Evolutionary conservation across 35 echinoderm and acorn worm genomes (phyloP).

Genomic region (Heliocidaris erythrogramma): DNA sequence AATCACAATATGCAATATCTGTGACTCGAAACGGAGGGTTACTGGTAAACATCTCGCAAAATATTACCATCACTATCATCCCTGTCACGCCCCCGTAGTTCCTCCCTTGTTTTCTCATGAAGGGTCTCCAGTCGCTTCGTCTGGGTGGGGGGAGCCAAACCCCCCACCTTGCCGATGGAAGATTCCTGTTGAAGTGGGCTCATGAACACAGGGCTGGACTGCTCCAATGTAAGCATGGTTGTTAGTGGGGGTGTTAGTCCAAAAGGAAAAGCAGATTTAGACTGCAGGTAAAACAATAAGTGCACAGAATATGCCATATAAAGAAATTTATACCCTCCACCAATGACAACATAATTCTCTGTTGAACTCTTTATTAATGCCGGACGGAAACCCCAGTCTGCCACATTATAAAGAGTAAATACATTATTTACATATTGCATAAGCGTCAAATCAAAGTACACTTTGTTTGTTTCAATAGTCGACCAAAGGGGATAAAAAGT

Average conservation of each 20-base stretch:
- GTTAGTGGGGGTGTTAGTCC: conserved; percentile 54
- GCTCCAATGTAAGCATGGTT: conserved; percentile 26
- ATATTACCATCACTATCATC: conserved; percentile 56
- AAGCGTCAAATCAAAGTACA: no score
- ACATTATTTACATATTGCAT: no score
- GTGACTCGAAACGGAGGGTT: background rate
- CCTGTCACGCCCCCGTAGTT: background rate
- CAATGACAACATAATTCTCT: background rate
- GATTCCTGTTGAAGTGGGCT: background rate
- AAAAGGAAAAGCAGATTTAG: conserved; percentile 51
- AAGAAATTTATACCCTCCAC: background rate
- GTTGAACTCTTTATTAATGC: no score
- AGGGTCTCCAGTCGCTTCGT: background rate
- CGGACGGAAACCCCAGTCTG: no score
- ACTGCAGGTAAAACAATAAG: conserved; percentile 10
- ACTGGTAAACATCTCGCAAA: background rate
- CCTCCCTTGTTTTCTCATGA: background rate
- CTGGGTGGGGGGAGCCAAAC: background rate
- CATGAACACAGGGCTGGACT: conserved; percentile 33
- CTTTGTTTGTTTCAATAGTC: no score
- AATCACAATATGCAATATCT: background rate
- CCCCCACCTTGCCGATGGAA: conserved; percentile 11
- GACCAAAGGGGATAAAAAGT: no score
- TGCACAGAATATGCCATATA: background rate
- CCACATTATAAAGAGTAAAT: no score